Evolutionary conservation across 2,113 vertebrate genomes (phyloP).

Genomic region (Microtus montanus): DNA sequence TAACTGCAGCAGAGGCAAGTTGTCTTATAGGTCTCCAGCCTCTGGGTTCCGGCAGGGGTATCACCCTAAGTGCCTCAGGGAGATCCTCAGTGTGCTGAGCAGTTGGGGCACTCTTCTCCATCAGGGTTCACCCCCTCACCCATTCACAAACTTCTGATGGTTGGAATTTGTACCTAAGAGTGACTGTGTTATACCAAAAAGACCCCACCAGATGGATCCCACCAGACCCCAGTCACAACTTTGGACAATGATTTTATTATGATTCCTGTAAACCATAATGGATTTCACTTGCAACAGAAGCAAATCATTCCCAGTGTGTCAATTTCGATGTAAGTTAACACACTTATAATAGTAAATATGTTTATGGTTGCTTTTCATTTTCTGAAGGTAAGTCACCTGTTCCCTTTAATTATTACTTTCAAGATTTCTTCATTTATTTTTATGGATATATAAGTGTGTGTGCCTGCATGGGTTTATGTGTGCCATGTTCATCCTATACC

Average conservation of each 20-base stretch:
- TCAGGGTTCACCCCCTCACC: background rate
- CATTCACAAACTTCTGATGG: background rate
- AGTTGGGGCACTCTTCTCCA: background rate
- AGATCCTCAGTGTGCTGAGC: background rate
- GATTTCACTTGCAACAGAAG: conserved; percentile 19
- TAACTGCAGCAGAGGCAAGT: background rate
- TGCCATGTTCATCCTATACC: background rate
- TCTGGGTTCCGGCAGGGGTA: background rate
- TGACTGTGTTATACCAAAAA: background rate
- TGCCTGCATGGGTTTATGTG: background rate
- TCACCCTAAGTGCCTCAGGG: background rate
- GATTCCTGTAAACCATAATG: background rate
- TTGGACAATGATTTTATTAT: background rate
- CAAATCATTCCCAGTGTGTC: background rate
- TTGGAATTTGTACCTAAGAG: background rate
- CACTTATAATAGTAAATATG: conserved; percentile 7
- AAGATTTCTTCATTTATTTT: background rate
- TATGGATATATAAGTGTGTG: background rate
- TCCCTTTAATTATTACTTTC: background rate
- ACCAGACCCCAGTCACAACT: background rate
- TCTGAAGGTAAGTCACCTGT: background rate
- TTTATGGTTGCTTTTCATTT: conserved; percentile 28
- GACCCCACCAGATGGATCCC: background rate
- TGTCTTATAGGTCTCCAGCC: background rate
- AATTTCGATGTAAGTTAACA: background rate